These are phyloP conservation scores for Rachycentron canadum DNA, from an alignment of 2,797 vertebrate species.

Conservation along the genomic window DNA sequence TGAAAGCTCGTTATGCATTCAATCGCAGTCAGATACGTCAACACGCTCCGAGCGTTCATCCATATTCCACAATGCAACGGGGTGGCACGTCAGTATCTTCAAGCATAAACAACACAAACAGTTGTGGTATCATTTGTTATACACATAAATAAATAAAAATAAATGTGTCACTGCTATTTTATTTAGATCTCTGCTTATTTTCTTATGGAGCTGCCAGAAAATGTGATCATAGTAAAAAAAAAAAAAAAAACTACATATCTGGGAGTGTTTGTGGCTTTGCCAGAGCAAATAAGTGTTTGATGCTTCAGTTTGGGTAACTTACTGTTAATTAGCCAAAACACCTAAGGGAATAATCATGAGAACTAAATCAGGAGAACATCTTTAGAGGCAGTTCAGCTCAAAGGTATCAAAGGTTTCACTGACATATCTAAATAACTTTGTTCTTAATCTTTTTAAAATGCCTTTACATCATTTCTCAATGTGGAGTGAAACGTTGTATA, in stretches of 20 bases:
- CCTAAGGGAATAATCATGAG: conserved; percentile 34
- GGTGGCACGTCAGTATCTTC: conserved; percentile 47
- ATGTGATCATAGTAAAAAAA: neutral
- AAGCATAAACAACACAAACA: conserved; percentile 43
- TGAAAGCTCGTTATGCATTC: conserved; percentile 76
- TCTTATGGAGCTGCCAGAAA: conserved; percentile 10
- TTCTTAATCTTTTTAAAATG: conserved; percentile 41
- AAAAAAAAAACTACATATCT: neutral
- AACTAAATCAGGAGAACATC: conserved; percentile 18
- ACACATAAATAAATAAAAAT: conserved; percentile 39
- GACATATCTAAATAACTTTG: conserved; percentile 25
- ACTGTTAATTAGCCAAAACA: conserved; percentile 50
- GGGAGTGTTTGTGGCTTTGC: conserved; percentile 38
- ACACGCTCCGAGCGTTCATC: conserved; percentile 71
- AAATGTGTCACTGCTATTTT: conserved; percentile 23
- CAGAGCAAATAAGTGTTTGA: conserved; percentile 22
- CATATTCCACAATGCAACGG: conserved; percentile 68
- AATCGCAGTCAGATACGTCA: conserved; percentile 65
- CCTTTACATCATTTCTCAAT: conserved; percentile 9
- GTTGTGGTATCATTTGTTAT: conserved; percentile 33
- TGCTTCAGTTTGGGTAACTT: conserved; percentile 17
- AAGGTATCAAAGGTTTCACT: conserved; percentile 6
- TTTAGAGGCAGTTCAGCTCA: conserved; percentile 7
- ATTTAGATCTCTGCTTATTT: conserved; percentile 13
- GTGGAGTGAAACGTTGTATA: neutral